Percentiles rank a stretch among this genome's conserved stretches.
Conservation (phyloP, 2,797 vertebrate genomes). For the Sphaeramia orbicularis region DNA sequence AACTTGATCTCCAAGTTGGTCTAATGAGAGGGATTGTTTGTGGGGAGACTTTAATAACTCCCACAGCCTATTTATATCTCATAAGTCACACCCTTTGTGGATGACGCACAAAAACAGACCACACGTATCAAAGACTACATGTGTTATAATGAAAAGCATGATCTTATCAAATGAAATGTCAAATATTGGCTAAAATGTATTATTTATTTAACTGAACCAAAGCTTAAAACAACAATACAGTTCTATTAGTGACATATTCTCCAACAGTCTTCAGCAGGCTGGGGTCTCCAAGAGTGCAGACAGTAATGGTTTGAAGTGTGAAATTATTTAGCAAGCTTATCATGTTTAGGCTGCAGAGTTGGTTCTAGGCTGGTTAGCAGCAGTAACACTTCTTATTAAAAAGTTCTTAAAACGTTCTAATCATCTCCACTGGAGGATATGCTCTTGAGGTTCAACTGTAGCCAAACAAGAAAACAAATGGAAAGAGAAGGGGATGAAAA, state of each 20-base stretch:
- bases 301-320: constrained; percentile 3
- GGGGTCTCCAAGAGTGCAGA: background rate
- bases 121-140: constrained; percentile 7
- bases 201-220: background rate
- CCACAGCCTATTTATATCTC: constrained; percentile 67
- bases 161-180: constrained; percentile 14
- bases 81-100: constrained; percentile 50
- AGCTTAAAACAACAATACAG: background rate
- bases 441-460: constrained; percentile 36
- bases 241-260: background rate
- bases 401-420: constrained; percentile 60
- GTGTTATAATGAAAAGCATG: background rate
- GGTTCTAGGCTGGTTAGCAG: constrained; percentile 27
- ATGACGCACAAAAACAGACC: constrained; percentile 42
- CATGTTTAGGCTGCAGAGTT: constrained; percentile 11
- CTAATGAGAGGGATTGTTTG: constrained; percentile 71
- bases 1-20: constrained; percentile 62
- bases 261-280: background rate
- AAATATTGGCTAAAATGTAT: constrained; percentile 30
- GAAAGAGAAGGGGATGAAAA: constrained; percentile 15
- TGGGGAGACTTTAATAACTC: constrained; percentile 68
- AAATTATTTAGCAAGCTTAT: constrained; percentile 6
- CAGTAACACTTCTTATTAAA: constrained; percentile 28
- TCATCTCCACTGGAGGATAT: constrained; percentile 54
- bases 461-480: constrained; percentile 54